Conservation (phyloP, 2,888 invertebrate species). For the Noctua janthina region DNA sequence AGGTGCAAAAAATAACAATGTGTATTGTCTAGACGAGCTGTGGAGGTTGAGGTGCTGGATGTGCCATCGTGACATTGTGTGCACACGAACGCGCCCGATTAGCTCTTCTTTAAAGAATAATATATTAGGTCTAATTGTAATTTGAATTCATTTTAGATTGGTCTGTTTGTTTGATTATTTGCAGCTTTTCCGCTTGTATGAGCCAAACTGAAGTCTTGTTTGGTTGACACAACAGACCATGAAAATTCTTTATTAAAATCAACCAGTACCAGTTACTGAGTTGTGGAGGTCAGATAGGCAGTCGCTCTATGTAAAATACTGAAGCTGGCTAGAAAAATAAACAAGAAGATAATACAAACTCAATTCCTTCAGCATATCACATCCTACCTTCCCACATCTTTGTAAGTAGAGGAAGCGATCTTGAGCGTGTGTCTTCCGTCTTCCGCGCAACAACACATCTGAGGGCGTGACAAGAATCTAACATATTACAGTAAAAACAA, state of each 20-base stretch:
- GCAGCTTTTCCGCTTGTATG: not conserved
- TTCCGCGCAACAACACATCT: conserved; percentile 37
- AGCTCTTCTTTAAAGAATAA: not conserved
- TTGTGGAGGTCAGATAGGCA: too few relatives aligned
- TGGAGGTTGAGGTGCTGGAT: conserved; percentile 59
- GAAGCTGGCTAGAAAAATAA: not conserved
- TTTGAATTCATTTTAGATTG: not conserved
- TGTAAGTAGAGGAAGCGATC: conserved; percentile 26
- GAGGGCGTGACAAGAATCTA: conserved; percentile 50
- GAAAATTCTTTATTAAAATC: too few relatives aligned
- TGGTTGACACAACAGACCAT: not conserved
- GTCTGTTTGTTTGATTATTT: not conserved
- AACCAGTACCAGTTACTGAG: too few relatives aligned
- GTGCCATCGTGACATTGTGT: conserved; percentile 30
- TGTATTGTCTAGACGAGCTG: conserved; percentile 70
- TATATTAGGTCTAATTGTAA: not conserved
- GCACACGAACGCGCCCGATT: not conserved
- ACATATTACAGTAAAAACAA: conserved; percentile 21
- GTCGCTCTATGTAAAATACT: too few relatives aligned
- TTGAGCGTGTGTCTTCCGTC: conserved; percentile 48
- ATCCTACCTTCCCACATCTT: conserved; percentile 30
- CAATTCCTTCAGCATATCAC: not conserved
- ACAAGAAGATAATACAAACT: not conserved
- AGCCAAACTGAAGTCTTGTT: not conserved
- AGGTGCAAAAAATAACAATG: conserved; percentile 75